A percentile compares a stretch with the other conserved stretches of the same genome.
phyloP scores from a whole-genome alignment of 1,140 invertebrate genomes.

The Ceratina australensis region DNA sequence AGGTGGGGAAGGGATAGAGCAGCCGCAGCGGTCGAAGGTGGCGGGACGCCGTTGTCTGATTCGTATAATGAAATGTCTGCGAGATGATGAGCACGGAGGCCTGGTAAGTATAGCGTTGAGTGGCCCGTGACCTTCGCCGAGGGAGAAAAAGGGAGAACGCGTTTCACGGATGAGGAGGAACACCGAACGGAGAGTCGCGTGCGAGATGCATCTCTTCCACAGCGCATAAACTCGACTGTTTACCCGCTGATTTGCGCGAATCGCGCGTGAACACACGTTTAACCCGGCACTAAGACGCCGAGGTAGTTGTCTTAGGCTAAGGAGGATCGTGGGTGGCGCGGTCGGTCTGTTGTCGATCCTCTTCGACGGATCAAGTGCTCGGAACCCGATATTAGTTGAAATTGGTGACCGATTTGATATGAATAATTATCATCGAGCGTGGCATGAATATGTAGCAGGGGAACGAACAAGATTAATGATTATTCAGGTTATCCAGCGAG shows the following conservation, averaged over 20 bases:
- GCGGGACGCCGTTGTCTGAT: constrained; percentile 72
- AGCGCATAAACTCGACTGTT: background rate
- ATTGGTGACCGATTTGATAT: too few relatives aligned
- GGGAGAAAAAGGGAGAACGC: constrained; percentile 8
- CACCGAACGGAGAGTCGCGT: constrained; percentile 54
- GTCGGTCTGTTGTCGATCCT: background rate
- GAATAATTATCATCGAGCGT: too few relatives aligned
- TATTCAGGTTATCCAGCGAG: too few relatives aligned
- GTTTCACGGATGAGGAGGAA: constrained; percentile 1
- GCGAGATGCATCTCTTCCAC: constrained; percentile 55
- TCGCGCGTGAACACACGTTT: constrained; percentile 8
- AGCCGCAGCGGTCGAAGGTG: constrained; percentile 52
- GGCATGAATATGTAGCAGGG: too few relatives aligned
- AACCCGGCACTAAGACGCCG: background rate
- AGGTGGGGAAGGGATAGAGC: too few relatives aligned
- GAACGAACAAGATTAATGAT: too few relatives aligned
- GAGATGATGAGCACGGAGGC: constrained; percentile 74
- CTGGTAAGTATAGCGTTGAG: constrained; percentile 76
- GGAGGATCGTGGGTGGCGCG: background rate
- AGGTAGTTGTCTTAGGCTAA: background rate
- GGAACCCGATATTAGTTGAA: too few relatives aligned
- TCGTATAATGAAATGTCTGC: constrained; percentile 77
- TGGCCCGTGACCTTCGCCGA: constrained; percentile 71
- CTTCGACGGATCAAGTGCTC: background rate
- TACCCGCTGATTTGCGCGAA: constrained; percentile 21